Evolutionary conservation across 2,888 invertebrate genomes (phyloP), one percentile per base, ranked within the genome.

Genomic region (Drosophila stalkeri): DNA sequence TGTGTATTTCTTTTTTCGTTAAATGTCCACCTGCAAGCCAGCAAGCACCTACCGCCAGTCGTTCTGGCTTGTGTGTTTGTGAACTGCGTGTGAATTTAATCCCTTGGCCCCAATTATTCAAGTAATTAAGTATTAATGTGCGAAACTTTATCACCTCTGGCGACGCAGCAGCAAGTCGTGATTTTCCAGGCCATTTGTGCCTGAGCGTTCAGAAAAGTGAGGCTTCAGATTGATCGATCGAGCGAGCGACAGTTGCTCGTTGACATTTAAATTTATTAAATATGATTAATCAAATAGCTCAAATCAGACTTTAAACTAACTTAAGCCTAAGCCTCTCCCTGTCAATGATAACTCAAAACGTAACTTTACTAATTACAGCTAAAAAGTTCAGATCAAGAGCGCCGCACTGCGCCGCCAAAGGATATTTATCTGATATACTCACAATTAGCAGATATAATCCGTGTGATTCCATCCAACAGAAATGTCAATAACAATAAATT

Each of bases 61-160:
- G 33, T 20, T 18, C 60, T 70, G 39, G 23, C 39, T 31, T 41
- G 39, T 72, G 55, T 63, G 23, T 72, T 54, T 63, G 46, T 51
- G 61, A 60, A 67, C 72, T 66, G 86, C 81, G 79, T 77, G 88
- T 76, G 90, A 91, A 91, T 82, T 91, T 91, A 91, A 91, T 91
- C 90, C 87, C 80, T 82, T 89, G 91, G 89, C 83, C 90, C 91
- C 91, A 91, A 91, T 92, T 92, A 91, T 86, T 86, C 91, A 85
- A 88, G 91, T 89, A 91, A 91, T 91, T 92, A 92, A 91, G 90
- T 91, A 90, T 91, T 87, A 90, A 91, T 91, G 91, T 91, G 91
- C 90, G 92, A 91, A 92, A 91, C 84, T 83, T 76, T 92, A 92
- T 92, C 91, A 90, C 92, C 90, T 90, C 81, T 73, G 76, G 70